Conservation (phyloP, 2,113 vertebrate species). For the Mus musculus region DNA sequence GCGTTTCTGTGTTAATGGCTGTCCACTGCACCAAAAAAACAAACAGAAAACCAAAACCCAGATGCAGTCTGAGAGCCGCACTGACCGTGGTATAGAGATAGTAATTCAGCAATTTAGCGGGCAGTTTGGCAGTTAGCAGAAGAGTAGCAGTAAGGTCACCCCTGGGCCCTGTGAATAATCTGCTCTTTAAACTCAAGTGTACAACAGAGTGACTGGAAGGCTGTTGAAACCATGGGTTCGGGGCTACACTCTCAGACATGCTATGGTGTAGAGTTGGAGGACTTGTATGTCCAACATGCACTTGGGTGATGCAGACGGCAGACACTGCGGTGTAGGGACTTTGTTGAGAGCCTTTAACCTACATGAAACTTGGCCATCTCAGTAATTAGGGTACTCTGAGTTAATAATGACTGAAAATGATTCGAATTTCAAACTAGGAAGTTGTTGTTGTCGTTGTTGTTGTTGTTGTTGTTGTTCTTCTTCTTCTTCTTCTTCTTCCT, state of each 20-base stretch:
- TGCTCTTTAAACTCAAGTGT: neutral
- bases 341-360: neutral
- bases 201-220: neutral
- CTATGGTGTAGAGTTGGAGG: neutral
- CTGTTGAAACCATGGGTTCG: neutral
- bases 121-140: neutral
- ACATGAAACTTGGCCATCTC: neutral
- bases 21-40: neutral
- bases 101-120: neutral
- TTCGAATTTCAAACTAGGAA: neutral
- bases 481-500: neutral
- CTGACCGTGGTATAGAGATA: neutral
- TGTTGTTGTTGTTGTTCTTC: neutral
- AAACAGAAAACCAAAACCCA: neutral
- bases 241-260: neutral
- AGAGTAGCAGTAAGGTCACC: neutral
- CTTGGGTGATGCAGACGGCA: neutral
- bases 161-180: neutral
- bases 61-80: neutral
- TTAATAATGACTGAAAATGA: conserved; percentile 1
- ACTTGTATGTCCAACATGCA: neutral
- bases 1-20: neutral
- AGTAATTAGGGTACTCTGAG: neutral
- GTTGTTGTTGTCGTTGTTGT: too few relatives aligned
- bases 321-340: neutral